Evolutionary conservation across 1,140 invertebrate species (phyloP), one percentile per base, ranked within the genome.

Genomic region (Hyphantria cunea): DNA sequence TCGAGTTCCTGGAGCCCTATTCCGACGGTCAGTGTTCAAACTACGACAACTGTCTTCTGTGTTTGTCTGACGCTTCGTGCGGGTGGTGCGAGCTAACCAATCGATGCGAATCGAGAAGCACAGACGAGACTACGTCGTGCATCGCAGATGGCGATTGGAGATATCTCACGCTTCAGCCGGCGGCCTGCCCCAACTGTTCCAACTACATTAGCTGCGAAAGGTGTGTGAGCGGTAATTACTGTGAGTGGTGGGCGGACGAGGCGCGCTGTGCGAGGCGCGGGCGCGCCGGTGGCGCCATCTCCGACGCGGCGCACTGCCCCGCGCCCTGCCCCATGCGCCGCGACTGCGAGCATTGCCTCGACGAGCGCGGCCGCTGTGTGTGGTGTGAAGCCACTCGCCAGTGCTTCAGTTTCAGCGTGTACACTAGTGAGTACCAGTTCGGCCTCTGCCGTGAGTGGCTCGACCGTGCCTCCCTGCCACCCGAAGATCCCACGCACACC

Each of bases 341-440:
- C 1, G 95, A 95, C 70, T 99, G 97, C 82, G 93, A 94, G 5
- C 93, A 95, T 15, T 99, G 98, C 79, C 86, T 99, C 10, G 95
- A 96, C 58, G 95, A 96, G 68, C 93, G 94, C 41, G 97, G 96
- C 6, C 93, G 97, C 52, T 99, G 98, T 87, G 97, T 98, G 0
- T 99, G 98, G 98, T 99, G 98, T 81, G 96, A 98, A 76, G 95
- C 97, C 37, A 97, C 96, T 0, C 92, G 94, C 42, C 96, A 97
- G 77, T 99, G 98, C 82, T 98, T 99, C 81, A 96, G 96, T 41
- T 99, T 99, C 90, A 96, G 96, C 0, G 96, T 98, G 4, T 99
- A 99, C 83, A 98, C 97, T 0, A 97, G 97, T 59, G 96, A 97
- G 72, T 98, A 97, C 90, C 96, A 97, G 72, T 98, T 97, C 89